Evolutionary conservation across 2,113 vertebrate species (phyloP), one percentile per base, ranked within the genome.

Genomic region (Phyllostomus discolor): DNA sequence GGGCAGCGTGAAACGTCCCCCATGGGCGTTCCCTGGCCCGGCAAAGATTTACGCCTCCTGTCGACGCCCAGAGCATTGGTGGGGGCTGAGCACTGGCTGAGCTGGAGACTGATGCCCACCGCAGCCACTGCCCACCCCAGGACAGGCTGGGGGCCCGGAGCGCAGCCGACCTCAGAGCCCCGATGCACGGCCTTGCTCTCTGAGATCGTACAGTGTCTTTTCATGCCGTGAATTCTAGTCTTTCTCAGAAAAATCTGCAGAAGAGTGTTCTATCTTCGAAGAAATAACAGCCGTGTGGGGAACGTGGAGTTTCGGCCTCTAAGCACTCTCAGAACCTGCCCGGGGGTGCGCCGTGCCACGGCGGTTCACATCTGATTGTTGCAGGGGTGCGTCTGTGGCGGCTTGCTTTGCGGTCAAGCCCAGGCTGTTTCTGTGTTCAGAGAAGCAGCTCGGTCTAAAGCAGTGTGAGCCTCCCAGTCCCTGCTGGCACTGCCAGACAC

Each of bases 1-100:
- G 41, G 38, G 54, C 17, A 4, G 90, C 46, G 15, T 82, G 78
- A 64, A 91, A 75, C 54, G 67, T 54, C 91, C 93, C 89, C 57
- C n/a, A 54, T 57, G 90, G 87, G 54, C 86, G 35, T 41, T 88
- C 75, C 72, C 78, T 92, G 90, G 66, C 59, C 66, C 94, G 72
- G 28, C 48, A 24, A 94, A 96, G 91, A 96, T 96, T 95, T 94
- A 95, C 26, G 80, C 4, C 9, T 69, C 79, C 17, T 88, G 86
- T 97, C 50, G 35, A 26, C 48, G 31, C 62, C 78, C 5, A 1
- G 38, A 88, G 9, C 35, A 7, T 81, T 86, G 69, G n/a, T 12
- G 31, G 2, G 83, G 76, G 48, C 43, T 0, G n/a, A 81, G 54
- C 41, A 28, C 46, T 0, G 1, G 38, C 50, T 26, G 52, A 38